Base-by-base conservation (phyloP, 1,140 invertebrate genomes). In the Capitella teleta region DNA sequence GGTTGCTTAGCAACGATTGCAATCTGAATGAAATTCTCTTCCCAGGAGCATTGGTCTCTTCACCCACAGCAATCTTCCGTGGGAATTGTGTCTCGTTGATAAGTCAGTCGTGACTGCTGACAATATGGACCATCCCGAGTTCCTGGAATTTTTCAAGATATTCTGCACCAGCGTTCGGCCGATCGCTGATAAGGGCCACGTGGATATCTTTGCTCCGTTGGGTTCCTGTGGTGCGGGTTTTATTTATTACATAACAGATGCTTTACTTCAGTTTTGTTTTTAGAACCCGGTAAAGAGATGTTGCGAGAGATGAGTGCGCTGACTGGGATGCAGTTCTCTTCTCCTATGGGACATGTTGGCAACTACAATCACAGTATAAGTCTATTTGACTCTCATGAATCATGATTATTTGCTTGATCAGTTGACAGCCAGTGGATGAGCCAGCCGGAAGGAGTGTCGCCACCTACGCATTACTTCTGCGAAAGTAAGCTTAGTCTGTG, bases 31-130 rank as follows among this genome's bases (percentile, higher is more conserved):
- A 34, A n/a, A n/a, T 12, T 43, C 3, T 0, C 28, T 16, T 44
- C 59, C 8, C 51, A 69, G 67, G 61, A 67, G 63, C 52, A 58
- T 69, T 43, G 67, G 64, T 38, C 49, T 69, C 44, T 66, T 69
- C 36, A 57, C 56, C 41, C 67, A 69, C 52, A 51, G 49, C 2
- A 55, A 60, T n/a, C 54, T 61, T 28, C 63, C 65, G 12, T 58
- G 64, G 12, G 58, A 65, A 43, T 53, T 69, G 18, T 28, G 56
- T 46, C 49, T 69, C n/a, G 60, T 60, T 1, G 58, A 64, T 48
- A 57, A 58, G n/a, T 58, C 54, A 49, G 60, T 57, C 18, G 57
- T 67, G 8, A 61, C 28, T 37, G n/a, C 61, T n/a, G 56, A 62
- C 8, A 62, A 58, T 34, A 36, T 62, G 12, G 60, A 66, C 36